phyloP scores from a whole-genome alignment of 2,888 invertebrate species.

The Hyposoter didymator region DNA sequence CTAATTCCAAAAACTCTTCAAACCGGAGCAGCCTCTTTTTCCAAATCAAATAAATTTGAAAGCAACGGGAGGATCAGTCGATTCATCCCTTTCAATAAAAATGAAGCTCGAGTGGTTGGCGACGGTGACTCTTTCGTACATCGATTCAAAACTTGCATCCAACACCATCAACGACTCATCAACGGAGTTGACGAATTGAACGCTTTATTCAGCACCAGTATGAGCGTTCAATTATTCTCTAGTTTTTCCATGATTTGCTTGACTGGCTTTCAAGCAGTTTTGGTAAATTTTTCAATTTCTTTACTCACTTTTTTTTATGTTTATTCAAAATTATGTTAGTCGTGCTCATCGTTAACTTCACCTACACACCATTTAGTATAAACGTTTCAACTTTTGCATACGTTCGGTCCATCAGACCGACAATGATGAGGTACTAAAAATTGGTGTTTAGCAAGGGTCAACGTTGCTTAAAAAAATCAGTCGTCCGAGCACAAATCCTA shows the following conservation, averaged over 20 bases:
- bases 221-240: conserved; percentile 78
- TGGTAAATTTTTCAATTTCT: conserved; percentile 64
- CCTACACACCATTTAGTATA: no score
- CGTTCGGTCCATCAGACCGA: no score
- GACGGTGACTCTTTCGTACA: conserved; percentile 56
- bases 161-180: conserved; percentile 75
- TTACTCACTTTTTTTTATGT: not conserved
- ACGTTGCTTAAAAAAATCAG: not conserved
- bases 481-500: not conserved
- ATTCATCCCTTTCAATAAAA: conserved; percentile 60
- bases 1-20: not conserved
- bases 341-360: not conserved
- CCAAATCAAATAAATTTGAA: not conserved
- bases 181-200: conserved; percentile 73
- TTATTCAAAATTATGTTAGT: not conserved
- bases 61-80: not conserved
- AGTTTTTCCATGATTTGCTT: conserved; percentile 79
- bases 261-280: conserved; percentile 79
- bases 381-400: no score
- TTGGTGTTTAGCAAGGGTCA: not conserved
- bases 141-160: conserved; percentile 71
- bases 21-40: no score
- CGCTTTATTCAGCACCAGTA: conserved; percentile 72
- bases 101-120: conserved; percentile 44
- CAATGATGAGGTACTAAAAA: not conserved